Evolutionary conservation across 2,888 invertebrate species (phyloP).

Genomic region (Hartigia nigra): DNA sequence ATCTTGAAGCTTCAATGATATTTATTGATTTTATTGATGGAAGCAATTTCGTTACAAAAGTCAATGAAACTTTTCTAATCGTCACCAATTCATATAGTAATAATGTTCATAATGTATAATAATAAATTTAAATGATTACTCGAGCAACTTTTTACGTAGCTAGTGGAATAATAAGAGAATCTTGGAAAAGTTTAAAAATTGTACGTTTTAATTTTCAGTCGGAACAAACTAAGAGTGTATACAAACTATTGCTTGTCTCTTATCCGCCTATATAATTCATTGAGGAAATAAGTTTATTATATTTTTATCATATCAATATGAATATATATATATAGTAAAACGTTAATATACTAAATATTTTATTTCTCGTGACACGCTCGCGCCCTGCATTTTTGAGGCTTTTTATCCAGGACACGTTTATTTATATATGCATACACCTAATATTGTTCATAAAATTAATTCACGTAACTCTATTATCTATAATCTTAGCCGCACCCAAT

Average conservation of each 20-base stretch:
- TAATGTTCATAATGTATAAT: slow-evolving; percentile 29
- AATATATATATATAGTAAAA: slow-evolving; percentile 39
- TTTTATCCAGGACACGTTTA: slow-evolving; percentile 23
- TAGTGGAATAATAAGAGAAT: slow-evolving; percentile 22
- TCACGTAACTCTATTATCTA: slow-evolving; percentile 29
- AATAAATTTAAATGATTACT: slow-evolving; percentile 34
- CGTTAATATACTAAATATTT: slow-evolving; percentile 36
- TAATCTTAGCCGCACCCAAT: slow-evolving; percentile 41
- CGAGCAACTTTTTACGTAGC: slow-evolving; percentile 5
- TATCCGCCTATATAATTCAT: slow-evolving; percentile 35
- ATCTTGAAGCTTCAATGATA: background rate
- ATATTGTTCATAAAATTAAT: slow-evolving; percentile 27
- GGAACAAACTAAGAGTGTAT: slow-evolving; percentile 37
- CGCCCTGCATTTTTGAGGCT: slow-evolving; percentile 12
- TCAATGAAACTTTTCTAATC: slow-evolving; percentile 37
- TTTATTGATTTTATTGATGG: slow-evolving; percentile 48
- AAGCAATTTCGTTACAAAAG: slow-evolving; percentile 51
- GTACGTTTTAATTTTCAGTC: slow-evolving; percentile 25
- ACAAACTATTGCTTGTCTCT: slow-evolving; percentile 41
- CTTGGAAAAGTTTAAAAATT: background rate
- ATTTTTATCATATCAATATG: slow-evolving; percentile 28
- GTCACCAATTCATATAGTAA: slow-evolving; percentile 26
- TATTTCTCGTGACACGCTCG: slow-evolving; percentile 37
- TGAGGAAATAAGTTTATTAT: slow-evolving; percentile 33
- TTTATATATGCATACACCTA: slow-evolving; percentile 30